Base-by-base conservation (phyloP, 2,888 invertebrate species). In the Meteorus colon region DNA sequence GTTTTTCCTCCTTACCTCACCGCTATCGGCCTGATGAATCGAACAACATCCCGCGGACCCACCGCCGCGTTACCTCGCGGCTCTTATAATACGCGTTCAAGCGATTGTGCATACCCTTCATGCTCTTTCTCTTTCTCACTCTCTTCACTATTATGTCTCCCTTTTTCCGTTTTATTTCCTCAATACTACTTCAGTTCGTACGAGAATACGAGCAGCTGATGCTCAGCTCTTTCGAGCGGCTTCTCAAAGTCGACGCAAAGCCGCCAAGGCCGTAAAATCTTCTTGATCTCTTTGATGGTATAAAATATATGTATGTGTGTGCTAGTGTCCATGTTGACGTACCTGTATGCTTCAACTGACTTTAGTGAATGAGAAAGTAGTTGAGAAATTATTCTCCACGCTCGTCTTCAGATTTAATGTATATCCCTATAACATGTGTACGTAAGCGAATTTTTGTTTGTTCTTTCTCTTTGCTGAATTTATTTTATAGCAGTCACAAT, bases 21-120 rank as follows among this genome's bases (percentile, higher is more conserved):
- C 45, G 16, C 19, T 76, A 76, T 76, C 76, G 72, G 55, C 29
- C 48, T 55, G 73, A 76, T 73, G 72, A 76, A 76, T 76, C 76
- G 73, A 76, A 73, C 73, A 76, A 73, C 73, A 73, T 72, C 73
- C 65, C 68, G 68, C 31, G 48, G 73, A 73, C 76, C 73, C 68
- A 76, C 75, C 71, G 48, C 72, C 31, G 72, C 63, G 72, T 72
- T 72, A 72, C 72, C 63, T 72, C 72, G 45, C 63, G 63, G 72
- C 72, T 72, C 48, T 63, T 55, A 19, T 19, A 45, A 45, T 66
- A 37, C 31, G 19, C 69, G 31, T 19, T 19, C 55, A 55, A 55
- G 55, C 55, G 19, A 55, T 24, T 55, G 55, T 55, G 55, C 60
- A 67, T 60, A 29, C 62, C 68, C 62, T 48, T 34, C 45, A 16